A percentile compares a stretch with the other conserved stretches of the same genome.
Evolutionary conservation across 2,888 invertebrate genomes (phyloP).

Genomic region (Cephalotes varians): DNA sequence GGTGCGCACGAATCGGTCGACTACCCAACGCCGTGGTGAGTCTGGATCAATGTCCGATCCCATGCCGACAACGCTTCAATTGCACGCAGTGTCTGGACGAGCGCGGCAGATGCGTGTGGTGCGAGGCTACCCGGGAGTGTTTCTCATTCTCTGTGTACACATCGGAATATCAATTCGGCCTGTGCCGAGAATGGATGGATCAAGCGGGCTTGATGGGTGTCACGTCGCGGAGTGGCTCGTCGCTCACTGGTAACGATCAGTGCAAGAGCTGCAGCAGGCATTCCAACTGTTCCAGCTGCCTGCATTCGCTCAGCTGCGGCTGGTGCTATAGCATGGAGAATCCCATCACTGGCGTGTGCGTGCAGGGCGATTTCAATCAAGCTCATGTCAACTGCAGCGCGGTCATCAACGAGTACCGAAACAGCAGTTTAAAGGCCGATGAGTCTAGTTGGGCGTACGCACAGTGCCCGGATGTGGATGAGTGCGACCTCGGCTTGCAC

Average conservation of each 20-base stretch:
- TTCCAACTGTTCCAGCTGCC: conserved; percentile 92
- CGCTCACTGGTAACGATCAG: conserved; percentile 87
- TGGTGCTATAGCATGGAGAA: conserved; percentile 97
- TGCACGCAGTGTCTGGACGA: conserved; percentile 95
- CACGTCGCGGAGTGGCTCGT: conserved; percentile 80
- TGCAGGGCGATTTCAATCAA: conserved; percentile 94
- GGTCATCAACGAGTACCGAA: conserved; percentile 87
- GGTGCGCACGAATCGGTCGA: conserved; percentile 93
- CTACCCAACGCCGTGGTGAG: conserved; percentile 89
- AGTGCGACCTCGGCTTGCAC: conserved; percentile 95
- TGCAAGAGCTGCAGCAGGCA: conserved; percentile 93
- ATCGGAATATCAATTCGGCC: conserved; percentile 96
- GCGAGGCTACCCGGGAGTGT: conserved; percentile 96
- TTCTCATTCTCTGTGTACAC: conserved; percentile 98
- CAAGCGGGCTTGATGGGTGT: conserved; percentile 88
- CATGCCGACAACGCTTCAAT: conserved; percentile 92
- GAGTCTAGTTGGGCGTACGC: conserved; percentile 96
- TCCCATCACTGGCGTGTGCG: conserved; percentile 94
- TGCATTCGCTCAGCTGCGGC: conserved; percentile 95
- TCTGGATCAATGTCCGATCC: conserved; percentile 91
- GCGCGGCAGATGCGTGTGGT: conserved; percentile 97
- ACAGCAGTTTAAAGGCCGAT: conserved; percentile 86
- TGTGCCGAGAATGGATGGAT: conserved; percentile 97
- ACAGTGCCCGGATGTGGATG: conserved; percentile 97
- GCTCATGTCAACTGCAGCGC: conserved; percentile 91